Conservation (phyloP, 92 coral and sea anemone species). For the Parazoanthus swiftii region DNA sequence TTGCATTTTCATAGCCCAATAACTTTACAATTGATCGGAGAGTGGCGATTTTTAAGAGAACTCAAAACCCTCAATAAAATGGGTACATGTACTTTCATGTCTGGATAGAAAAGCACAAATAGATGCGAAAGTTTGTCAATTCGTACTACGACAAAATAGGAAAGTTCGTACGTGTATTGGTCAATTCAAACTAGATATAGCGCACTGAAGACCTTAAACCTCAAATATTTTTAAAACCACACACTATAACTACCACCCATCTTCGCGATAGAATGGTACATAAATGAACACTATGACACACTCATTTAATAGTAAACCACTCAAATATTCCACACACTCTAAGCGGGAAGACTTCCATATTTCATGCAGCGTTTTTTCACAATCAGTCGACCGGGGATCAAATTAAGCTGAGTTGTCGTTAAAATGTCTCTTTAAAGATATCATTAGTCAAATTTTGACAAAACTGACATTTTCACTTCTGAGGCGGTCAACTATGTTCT, state of each 20-base stretch:
- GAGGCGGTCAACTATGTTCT: background rate
- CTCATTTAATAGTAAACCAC: background rate
- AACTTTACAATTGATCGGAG: background rate
- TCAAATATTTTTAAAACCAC: background rate
- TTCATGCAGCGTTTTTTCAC: too few species aligned
- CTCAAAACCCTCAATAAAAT: background rate
- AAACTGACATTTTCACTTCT: too few species aligned
- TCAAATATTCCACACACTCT: too few species aligned
- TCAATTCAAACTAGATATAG: background rate
- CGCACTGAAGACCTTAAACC: background rate
- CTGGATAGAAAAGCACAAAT: background rate
- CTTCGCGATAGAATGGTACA: background rate
- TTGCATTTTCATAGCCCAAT: conserved; percentile 11
- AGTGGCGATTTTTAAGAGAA: background rate
- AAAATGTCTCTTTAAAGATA: too few species aligned
- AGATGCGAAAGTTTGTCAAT: background rate
- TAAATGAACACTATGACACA: background rate
- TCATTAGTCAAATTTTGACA: background rate
- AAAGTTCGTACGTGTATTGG: background rate
- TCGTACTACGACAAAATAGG: background rate
- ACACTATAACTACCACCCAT: background rate
- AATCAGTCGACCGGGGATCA: background rate
- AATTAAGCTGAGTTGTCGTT: background rate
- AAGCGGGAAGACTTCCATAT: background rate
- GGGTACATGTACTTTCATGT: background rate